Percentiles rank a stretch among this genome's conserved stretches.
phyloP scores from a whole-genome alignment of 2,797 vertebrate species.

The Phyllotis vaccarum region DNA sequence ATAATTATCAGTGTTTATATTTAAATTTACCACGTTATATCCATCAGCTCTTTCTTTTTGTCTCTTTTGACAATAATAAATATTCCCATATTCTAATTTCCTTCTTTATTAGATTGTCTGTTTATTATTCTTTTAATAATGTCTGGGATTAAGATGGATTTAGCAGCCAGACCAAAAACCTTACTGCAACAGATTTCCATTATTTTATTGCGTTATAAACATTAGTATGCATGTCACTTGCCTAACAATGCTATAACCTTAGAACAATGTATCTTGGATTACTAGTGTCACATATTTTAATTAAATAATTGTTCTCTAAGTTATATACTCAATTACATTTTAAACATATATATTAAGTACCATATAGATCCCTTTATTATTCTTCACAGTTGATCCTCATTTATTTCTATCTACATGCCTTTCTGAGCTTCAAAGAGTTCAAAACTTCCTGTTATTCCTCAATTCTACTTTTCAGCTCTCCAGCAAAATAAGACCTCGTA shows the following conservation, averaged over 20 bases:
- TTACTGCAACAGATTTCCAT: too few relatives aligned
- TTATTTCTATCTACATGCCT: neutral
- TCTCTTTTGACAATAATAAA: constrained; percentile 15
- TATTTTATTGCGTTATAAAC: neutral
- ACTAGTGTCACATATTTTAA: neutral
- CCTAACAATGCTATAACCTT: neutral
- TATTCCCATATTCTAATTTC: constrained; percentile 3
- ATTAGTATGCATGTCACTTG: neutral
- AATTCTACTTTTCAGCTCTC: neutral
- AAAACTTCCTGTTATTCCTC: neutral
- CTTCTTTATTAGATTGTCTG: neutral
- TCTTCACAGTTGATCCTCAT: neutral
- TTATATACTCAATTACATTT: neutral
- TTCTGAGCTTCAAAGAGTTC: neutral
- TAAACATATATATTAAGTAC: neutral
- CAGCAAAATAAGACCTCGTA: neutral
- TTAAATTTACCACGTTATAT: neutral
- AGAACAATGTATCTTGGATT: neutral
- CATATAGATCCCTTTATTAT: neutral
- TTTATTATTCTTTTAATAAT: constrained; percentile 46
- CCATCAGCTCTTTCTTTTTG: neutral
- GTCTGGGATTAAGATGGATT: constrained; percentile 1
- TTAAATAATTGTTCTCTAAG: neutral
- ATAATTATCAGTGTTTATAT: neutral
- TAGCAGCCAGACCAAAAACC: too few relatives aligned